phyloP scores from a whole-genome alignment of 1,140 invertebrate species.

The Gryon sp. region DNA sequence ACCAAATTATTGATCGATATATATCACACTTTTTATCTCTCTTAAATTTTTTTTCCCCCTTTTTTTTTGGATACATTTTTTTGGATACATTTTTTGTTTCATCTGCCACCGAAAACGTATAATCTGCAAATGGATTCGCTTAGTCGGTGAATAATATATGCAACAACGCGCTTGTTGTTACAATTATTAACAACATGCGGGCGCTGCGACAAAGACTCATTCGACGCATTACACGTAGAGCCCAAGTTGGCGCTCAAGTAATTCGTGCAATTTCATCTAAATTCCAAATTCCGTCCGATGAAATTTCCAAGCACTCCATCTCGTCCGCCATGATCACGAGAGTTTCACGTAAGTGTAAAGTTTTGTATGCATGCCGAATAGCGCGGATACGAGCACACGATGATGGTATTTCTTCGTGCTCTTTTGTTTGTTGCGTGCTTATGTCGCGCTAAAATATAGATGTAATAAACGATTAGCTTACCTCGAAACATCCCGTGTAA shows the following conservation, averaged over 20 bases:
- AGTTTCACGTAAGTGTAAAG: constrained; percentile 65
- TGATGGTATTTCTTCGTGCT: constrained; percentile 68
- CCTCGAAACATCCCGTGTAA: background rate
- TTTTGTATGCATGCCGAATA: constrained; percentile 61
- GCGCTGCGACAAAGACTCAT: constrained; percentile 46
- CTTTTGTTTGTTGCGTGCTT: constrained; percentile 72
- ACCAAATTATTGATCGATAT: constrained; percentile 16
- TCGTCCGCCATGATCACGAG: constrained; percentile 57
- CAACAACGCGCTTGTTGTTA: constrained; percentile 1
- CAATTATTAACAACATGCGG: constrained; percentile 19
- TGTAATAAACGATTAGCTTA: constrained; percentile 73
- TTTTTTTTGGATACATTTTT: no score
- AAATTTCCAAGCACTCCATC: constrained; percentile 66
- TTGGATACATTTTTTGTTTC: background rate
- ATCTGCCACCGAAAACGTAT: background rate
- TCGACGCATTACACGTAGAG: constrained; percentile 23
- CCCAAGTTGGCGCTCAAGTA: constrained; percentile 69
- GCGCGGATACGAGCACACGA: constrained; percentile 41
- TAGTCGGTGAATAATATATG: background rate
- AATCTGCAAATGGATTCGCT: constrained; percentile 13
- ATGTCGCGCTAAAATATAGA: constrained; percentile 67
- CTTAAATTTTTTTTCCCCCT: no score
- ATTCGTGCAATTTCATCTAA: constrained; percentile 80
- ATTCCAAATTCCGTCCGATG: constrained; percentile 75
- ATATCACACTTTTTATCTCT: no score